phyloP scores from a whole-genome alignment of 2,888 invertebrate species.

The Dynastes hyllus region DNA sequence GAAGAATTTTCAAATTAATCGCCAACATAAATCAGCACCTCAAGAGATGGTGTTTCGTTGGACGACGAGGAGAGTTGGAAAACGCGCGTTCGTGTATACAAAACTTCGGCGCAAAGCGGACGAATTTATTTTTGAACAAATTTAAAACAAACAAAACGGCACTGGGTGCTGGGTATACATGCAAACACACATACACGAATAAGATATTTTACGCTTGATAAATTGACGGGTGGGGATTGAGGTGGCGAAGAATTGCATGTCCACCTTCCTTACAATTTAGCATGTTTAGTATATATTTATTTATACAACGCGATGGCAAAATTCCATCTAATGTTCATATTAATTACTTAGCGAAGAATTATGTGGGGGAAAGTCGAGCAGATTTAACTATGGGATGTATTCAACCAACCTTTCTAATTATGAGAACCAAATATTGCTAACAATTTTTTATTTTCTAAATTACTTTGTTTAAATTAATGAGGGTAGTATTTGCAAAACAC shows the following conservation, averaged over 20 bases:
- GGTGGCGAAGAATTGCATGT: conserved; percentile 24
- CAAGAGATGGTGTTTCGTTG: conserved; percentile 17
- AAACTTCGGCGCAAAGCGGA: conserved; percentile 14
- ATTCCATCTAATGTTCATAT: conserved; percentile 12
- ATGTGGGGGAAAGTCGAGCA: not conserved
- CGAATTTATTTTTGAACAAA: conserved; percentile 44
- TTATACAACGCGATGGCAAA: conserved; percentile 29
- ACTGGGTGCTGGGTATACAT: conserved; percentile 4
- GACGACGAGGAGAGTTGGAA: conserved; percentile 3
- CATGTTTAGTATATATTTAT: conserved; percentile 1
- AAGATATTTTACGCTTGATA: conserved; percentile 36
- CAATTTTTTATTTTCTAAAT: no score
- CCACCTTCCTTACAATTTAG: conserved; percentile 17
- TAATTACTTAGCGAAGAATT: not conserved
- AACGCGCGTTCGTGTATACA: conserved; percentile 21
- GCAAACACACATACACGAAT: conserved; percentile 10
- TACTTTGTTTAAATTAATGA: no score
- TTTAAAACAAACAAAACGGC: conserved; percentile 41
- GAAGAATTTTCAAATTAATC: conserved; percentile 44
- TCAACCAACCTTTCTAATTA: no score
- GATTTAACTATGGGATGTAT: no score
- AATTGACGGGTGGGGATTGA: conserved; percentile 16
- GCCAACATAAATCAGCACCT: conserved; percentile 40
- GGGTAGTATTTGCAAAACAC: no score
- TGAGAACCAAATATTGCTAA: no score